These are phyloP conservation scores for Nasonia giraulti DNA, from an alignment of 1,140 invertebrate species.

Conservation along the genomic window DNA sequence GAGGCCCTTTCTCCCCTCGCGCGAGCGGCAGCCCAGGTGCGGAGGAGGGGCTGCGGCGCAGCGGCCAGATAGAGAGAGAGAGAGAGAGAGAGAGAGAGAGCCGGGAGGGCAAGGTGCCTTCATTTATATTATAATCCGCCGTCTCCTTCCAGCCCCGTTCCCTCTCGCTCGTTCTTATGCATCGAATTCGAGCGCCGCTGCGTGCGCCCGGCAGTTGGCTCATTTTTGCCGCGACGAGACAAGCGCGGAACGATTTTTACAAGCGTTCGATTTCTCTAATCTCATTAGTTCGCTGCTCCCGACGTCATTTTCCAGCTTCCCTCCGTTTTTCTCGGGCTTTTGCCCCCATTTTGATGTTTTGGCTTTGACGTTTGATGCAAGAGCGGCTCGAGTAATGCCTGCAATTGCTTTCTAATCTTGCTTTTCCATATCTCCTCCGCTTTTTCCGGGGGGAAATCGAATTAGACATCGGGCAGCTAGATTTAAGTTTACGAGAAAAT, in stretches of 20 bases:
- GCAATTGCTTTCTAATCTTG: constrained; percentile 25
- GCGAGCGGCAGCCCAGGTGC: not conserved
- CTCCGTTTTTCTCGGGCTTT: no score
- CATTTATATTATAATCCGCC: constrained; percentile 63
- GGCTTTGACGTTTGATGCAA: no score
- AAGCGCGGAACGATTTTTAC: no score
- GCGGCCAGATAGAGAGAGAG: no score
- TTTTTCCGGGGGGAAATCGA: not conserved
- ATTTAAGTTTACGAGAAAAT: not conserved
- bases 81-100: not conserved
- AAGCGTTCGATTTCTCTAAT: no score
- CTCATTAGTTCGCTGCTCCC: no score
- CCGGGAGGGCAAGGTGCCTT: constrained; percentile 54
- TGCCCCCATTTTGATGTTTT: not conserved
- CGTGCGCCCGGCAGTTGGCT: no score
- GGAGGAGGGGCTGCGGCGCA: not conserved
- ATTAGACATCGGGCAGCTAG: not conserved
- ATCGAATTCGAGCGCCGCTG: constrained; percentile 12
- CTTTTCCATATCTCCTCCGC: not conserved
- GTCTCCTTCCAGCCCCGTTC: constrained; percentile 45
- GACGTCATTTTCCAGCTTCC: no score
- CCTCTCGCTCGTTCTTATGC: constrained; percentile 36
- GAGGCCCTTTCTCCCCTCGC: not conserved
- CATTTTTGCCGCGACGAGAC: no score
- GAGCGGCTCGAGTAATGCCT: not conserved